These are phyloP conservation scores for Myotis davidii DNA, from an alignment of 2,113 vertebrate genomes.

Conservation along the genomic window DNA sequence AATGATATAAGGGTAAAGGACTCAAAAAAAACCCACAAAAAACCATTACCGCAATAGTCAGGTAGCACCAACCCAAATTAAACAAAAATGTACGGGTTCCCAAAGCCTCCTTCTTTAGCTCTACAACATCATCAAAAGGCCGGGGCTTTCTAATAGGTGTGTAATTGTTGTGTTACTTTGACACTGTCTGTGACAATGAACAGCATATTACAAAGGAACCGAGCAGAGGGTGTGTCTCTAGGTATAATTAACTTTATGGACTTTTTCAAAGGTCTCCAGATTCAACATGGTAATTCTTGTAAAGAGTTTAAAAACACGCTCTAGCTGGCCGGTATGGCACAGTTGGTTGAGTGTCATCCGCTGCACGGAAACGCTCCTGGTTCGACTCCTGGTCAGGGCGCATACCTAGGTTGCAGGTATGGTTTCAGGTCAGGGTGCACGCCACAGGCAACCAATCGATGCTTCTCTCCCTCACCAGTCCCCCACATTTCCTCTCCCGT, in stretches of 20 bases:
- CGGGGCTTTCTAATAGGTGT: neutral
- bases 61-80: neutral
- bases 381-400: neutral
- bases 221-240: slow-evolving; percentile 43
- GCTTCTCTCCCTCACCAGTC: neutral
- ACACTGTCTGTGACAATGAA: neutral
- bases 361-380: neutral
- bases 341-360: neutral
- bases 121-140: neutral
- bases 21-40: neutral
- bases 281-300: slow-evolving; percentile 12
- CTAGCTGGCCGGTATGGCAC: neutral
- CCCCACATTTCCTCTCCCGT: neutral
- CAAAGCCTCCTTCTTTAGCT: neutral
- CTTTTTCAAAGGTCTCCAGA: slow-evolving; percentile 61
- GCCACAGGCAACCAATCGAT: neutral
- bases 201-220: slow-evolving; percentile 11
- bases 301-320: slow-evolving; percentile 49
- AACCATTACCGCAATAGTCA: neutral
- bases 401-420: neutral
- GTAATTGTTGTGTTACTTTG: neutral
- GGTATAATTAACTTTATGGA: slow-evolving; percentile 47
- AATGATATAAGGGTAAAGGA: neutral
- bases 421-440: neutral
- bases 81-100: neutral